These are phyloP conservation scores for Zophobas atratus DNA, from an alignment of 1,140 invertebrate genomes.

Conservation along the genomic window DNA sequence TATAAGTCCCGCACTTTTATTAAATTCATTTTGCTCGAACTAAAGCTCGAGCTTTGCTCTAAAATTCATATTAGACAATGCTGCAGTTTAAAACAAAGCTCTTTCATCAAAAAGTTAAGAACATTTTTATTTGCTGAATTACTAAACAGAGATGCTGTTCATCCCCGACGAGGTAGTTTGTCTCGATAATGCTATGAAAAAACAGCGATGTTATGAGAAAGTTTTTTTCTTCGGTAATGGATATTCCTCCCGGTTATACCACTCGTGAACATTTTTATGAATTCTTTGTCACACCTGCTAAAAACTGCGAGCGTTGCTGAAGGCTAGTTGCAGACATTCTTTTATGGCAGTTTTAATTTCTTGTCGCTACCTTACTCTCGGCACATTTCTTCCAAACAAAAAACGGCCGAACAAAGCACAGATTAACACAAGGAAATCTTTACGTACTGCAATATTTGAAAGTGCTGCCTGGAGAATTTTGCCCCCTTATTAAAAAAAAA, in stretches of 20 bases:
- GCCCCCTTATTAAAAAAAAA: too few relatives aligned
- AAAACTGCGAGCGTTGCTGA: not conserved
- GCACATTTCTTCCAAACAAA: not conserved
- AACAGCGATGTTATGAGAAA: conserved; percentile 5
- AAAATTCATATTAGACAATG: too few relatives aligned
- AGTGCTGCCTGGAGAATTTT: too few relatives aligned
- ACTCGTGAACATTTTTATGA: conserved; percentile 18
- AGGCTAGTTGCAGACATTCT: conserved; percentile 3
- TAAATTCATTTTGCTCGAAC: conserved; percentile 2
- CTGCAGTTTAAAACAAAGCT: conserved; percentile 5
- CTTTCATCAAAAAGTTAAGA: conserved; percentile 23
- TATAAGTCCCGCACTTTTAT: conserved; percentile 2
- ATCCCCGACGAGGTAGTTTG: not conserved
- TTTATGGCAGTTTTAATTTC: conserved; percentile 9
- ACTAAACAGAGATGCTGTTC: conserved; percentile 5
- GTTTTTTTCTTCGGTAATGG: conserved; percentile 15
- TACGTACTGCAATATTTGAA: too few relatives aligned
- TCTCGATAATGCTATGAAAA: not conserved
- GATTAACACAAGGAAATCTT: not conserved
- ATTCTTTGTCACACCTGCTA: conserved; percentile 10
- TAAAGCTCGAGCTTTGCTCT: not conserved
- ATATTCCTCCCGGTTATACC: not conserved
- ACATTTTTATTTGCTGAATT: conserved; percentile 23
- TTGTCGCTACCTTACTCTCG: not conserved
- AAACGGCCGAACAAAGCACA: not conserved